phyloP scores from a whole-genome alignment of 2,113 vertebrate species.

The Mirounga angustirostris region DNA sequence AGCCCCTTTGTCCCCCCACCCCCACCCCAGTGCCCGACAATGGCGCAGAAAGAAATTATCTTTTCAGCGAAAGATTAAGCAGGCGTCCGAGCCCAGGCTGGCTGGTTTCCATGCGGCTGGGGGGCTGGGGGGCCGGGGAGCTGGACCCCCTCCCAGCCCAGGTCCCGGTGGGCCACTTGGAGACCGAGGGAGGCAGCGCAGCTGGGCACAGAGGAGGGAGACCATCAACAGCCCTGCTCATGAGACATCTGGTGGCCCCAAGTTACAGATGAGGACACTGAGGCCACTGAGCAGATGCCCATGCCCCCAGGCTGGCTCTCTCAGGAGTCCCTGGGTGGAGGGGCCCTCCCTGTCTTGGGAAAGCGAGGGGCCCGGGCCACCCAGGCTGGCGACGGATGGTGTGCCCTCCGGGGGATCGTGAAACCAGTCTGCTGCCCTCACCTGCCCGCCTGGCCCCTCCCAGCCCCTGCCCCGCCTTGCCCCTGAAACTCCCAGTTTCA shows the following conservation, averaged over 20 bases:
- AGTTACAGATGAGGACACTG: neutral
- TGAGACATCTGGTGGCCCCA: neutral
- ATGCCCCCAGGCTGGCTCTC: neutral
- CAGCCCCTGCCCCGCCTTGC: neutral
- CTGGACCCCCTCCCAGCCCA: neutral
- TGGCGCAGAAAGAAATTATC: constrained; percentile 69
- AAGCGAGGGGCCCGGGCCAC: neutral
- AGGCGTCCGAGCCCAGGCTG: neutral
- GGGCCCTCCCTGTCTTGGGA: neutral
- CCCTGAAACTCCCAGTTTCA: constrained; percentile 38
- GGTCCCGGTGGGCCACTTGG: neutral
- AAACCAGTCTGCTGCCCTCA: neutral
- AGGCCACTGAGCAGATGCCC: neutral
- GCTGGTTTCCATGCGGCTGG: neutral
- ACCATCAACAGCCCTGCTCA: accelerated
- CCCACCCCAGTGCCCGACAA: neutral
- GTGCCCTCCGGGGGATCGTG: neutral
- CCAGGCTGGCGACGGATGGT: neutral
- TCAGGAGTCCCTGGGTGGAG: neutral
- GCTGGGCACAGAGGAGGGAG: neutral
- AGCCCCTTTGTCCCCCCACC: constrained; percentile 73
- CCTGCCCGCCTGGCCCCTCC: neutral
- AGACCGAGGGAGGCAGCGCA: neutral
- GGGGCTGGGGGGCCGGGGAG: too few relatives aligned
- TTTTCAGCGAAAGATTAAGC: constrained; percentile 73